phyloP scores from a whole-genome alignment of 2,113 vertebrate species.

The Aphyosemion australe region DNA sequence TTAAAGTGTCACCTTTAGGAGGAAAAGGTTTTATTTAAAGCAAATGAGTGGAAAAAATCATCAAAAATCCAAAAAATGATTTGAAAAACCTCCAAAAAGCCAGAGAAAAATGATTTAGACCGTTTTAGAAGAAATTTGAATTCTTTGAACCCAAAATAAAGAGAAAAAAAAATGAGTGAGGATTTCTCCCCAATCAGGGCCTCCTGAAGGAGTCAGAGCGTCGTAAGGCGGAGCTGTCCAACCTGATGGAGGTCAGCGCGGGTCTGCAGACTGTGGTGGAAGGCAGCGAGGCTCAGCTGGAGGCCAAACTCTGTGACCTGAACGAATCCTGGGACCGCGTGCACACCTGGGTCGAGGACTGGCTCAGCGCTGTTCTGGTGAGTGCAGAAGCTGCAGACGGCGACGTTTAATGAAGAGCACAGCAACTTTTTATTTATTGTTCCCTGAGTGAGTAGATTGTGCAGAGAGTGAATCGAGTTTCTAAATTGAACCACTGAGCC shows the following conservation, averaged over 20 bases:
- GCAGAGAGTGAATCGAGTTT: too few species aligned
- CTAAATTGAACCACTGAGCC: too few species aligned
- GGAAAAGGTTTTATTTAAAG: too few species aligned
- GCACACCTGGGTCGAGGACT: constrained; percentile 90
- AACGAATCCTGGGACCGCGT: constrained; percentile 88
- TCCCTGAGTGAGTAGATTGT: not conserved
- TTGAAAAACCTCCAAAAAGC: too few species aligned
- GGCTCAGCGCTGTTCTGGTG: constrained; percentile 91
- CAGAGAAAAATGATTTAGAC: too few species aligned
- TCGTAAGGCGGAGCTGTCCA: constrained; percentile 85
- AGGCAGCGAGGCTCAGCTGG: constrained; percentile 84
- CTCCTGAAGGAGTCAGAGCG: constrained; percentile 91
- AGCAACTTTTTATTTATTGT: not conserved
- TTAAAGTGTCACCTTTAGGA: too few species aligned
- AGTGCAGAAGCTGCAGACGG: constrained; percentile 23
- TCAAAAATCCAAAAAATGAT: too few species aligned
- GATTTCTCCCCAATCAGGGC: constrained; percentile 72
- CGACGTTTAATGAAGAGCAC: constrained; percentile 9
- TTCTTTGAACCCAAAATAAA: not conserved
- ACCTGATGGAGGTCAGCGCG: constrained; percentile 86
- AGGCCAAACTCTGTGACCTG: constrained; percentile 87
- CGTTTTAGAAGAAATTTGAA: too few species aligned
- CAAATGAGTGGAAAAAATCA: too few species aligned
- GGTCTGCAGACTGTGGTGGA: constrained; percentile 88
- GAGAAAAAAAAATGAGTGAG: not conserved